A percentile compares a stretch with the other conserved stretches of the same genome.
Evolutionary conservation across 2,888 invertebrate genomes (phyloP).

Genomic region (Pharmacophagus antenor): DNA sequence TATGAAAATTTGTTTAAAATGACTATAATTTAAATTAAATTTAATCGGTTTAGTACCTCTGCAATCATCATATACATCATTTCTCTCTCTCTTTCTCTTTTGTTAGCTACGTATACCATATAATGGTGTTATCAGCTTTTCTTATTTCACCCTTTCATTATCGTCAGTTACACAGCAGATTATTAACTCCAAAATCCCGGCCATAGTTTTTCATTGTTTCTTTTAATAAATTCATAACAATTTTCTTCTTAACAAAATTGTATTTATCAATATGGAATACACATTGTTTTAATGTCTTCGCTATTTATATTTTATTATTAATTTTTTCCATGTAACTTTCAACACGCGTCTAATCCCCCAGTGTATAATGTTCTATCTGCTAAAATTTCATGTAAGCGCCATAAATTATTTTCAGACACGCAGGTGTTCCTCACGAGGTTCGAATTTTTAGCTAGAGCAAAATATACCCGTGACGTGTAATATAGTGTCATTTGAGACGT

Average conservation of each 20-base stretch:
- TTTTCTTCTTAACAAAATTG: not conserved
- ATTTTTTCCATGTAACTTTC: conserved; percentile 29
- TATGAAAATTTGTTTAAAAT: not conserved
- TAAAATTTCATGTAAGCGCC: conserved; percentile 29
- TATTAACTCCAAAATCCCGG: no score
- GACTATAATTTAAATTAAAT: no score
- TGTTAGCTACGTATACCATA: no score
- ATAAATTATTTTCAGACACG: conserved; percentile 32
- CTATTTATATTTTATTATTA: conserved; percentile 19
- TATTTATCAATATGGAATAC: not conserved
- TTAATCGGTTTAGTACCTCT: no score
- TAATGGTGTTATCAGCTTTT: no score
- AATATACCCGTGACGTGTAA: conserved; percentile 18
- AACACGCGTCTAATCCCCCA: conserved; percentile 30
- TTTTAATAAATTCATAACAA: not conserved
- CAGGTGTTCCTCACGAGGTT: conserved; percentile 30
- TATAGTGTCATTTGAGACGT: conserved; percentile 6
- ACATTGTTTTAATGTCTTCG: not conserved
- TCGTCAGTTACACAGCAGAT: no score
- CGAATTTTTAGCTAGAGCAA: conserved; percentile 22
- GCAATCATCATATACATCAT: no score
- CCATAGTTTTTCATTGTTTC: no score
- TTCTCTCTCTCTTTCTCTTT: no score
- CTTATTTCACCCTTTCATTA: no score
- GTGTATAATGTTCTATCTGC: conserved; percentile 32